Conservation (phyloP, 2,113 vertebrate species). For the Phainopepla nitens region DNA sequence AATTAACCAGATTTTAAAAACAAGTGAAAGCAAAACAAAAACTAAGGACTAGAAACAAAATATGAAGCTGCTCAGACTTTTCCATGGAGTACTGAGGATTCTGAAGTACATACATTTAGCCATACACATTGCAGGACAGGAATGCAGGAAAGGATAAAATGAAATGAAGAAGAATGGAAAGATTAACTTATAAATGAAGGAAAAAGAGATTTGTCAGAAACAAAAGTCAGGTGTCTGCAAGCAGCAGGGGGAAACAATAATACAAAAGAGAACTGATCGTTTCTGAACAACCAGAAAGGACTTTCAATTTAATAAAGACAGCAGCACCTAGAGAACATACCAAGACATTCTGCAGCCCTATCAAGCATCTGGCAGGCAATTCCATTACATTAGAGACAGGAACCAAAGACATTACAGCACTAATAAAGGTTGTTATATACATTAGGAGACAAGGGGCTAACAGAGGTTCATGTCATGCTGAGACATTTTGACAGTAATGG, state of each 20-base stretch:
- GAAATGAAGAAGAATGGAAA: not conserved
- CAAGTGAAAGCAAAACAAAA: not conserved
- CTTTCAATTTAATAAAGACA: conserved; percentile 24
- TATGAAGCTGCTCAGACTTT: not conserved
- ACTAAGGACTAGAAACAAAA: not conserved
- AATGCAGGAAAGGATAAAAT: not conserved
- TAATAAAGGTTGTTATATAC: not conserved
- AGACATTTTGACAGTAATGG: not conserved
- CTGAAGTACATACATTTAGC: conserved; percentile 3
- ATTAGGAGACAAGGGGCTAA: not conserved
- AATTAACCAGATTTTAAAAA: conserved; percentile 14
- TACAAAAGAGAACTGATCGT: not conserved
- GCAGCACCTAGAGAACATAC: not conserved
- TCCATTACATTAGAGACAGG: not conserved
- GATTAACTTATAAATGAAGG: conserved; percentile 24
- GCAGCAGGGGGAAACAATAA: not conserved
- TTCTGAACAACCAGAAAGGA: not conserved
- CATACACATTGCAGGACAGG: not conserved
- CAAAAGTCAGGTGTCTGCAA: conserved; percentile 7
- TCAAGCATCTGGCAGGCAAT: not conserved
- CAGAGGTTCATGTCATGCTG: not conserved
- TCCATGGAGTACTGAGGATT: not conserved
- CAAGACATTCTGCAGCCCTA: not conserved
- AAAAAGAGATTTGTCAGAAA: not conserved
- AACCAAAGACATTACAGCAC: not conserved